phyloP scores from a whole-genome alignment of 2,113 vertebrate genomes.

The Silurus asotus region DNA sequence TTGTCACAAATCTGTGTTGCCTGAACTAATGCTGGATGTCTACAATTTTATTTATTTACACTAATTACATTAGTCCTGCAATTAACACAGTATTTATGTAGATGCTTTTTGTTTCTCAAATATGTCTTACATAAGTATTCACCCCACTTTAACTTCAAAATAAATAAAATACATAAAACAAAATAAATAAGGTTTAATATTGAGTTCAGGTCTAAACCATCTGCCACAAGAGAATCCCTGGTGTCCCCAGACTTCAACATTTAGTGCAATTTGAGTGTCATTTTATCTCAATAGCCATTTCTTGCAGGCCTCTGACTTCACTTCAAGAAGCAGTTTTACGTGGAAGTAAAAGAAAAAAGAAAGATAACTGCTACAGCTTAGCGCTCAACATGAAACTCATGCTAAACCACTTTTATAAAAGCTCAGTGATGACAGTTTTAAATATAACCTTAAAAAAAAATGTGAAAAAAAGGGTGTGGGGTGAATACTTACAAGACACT shows the following conservation, averaged over 20 bases:
- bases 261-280: neutral
- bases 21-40: constrained; percentile 67
- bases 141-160: neutral
- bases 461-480: neutral
- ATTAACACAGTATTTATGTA: neutral
- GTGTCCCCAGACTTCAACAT: neutral
- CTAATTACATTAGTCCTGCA: constrained; percentile 50
- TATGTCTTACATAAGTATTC: neutral
- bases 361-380: neutral
- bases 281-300: neutral
- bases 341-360: neutral
- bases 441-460: neutral
- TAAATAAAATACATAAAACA: no score
- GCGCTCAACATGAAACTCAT: neutral
- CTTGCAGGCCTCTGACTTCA: neutral
- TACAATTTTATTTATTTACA: constrained; percentile 54
- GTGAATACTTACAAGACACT: neutral
- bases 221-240: neutral
- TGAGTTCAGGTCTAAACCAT: neutral
- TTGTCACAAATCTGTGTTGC: constrained; percentile 37
- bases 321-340: neutral
- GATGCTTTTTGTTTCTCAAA: neutral
- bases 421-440: neutral
- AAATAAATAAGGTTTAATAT: neutral
- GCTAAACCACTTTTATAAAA: neutral